Evolutionary conservation across 2,113 vertebrate genomes (phyloP), one percentile per base, ranked within the genome.

Genomic region (Pomatorhinus ruficollis): DNA sequence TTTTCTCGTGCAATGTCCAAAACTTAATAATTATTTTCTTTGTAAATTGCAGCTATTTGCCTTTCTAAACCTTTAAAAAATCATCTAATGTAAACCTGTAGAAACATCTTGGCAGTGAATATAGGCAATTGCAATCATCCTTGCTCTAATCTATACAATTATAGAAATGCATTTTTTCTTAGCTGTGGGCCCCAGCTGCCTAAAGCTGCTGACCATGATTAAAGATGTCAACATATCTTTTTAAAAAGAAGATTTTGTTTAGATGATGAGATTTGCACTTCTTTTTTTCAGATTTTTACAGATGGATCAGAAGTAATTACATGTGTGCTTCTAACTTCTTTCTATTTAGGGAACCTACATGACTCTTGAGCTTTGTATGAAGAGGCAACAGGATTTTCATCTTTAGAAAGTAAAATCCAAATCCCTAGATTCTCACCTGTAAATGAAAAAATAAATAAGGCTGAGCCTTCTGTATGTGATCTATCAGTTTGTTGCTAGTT

Each of bases 131-230:
- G 50, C 45, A 70, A 64, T 84, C 20, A 88, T 74, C 72, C 74
- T 86, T 94, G 44, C 31, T 91, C 52, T 97, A 91, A 91, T 91
- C 96, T 85, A 64, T 93, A 74, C 75, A 94, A 66, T 52, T 82
- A 88, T 30, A 76, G 40, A 80, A 91, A 90, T 50, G 23, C 47
- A 54, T 65, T 90, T 96, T 94, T 94, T 84, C 70, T 91, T 84
- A 81, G 68, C 74, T 94, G 40, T 93, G 50, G n/a, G 57, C 30
- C 87, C 64, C 89, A 96, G 80, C 90, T 89, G 45, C 79, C 81
- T 91, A 17, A 93, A 88, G 42, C 79, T 91, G 57, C 75, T 92
- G 82, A 66, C 54, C 82, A 75, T 1, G 8, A 90, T 54, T 79
- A 70, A 94, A 92, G 27, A 61, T 13, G 22, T 78, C 59, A 95